These are phyloP conservation scores for Muscina levida DNA, from an alignment of 2,888 invertebrate genomes.

Conservation along the genomic window DNA sequence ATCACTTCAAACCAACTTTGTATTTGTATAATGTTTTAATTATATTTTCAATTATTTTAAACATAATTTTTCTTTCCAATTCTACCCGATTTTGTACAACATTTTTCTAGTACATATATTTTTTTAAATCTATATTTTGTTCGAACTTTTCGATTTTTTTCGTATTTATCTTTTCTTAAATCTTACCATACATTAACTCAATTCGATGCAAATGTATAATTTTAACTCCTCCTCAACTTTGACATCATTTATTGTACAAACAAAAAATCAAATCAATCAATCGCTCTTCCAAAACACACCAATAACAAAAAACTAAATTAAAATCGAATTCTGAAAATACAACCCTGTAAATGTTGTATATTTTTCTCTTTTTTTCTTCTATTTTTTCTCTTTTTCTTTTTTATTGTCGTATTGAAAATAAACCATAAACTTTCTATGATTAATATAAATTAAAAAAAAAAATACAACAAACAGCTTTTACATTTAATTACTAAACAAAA, in stretches of 20 bases:
- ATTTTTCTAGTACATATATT: slow-evolving; percentile 61
- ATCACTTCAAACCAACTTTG: slow-evolving; percentile 14
- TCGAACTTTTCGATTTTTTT: slow-evolving; percentile 33
- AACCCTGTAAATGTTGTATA: slow-evolving; percentile 68
- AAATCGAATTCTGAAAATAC: slow-evolving; percentile 59
- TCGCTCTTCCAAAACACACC: not conserved
- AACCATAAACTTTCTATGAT: slow-evolving; percentile 34
- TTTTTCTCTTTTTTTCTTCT: slow-evolving; percentile 68
- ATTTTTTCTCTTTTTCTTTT: slow-evolving; percentile 67
- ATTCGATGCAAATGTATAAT: slow-evolving; percentile 29
- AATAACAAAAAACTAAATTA: too few species aligned
- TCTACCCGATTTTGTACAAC: not conserved
- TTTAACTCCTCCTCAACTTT: slow-evolving; percentile 42
- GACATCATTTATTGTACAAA: slow-evolving; percentile 52
- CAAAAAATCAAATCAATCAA: slow-evolving; percentile 42
- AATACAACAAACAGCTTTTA: slow-evolving; percentile 72
- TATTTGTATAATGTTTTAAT: slow-evolving; percentile 23
- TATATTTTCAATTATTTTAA: slow-evolving; percentile 54
- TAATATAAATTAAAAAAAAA: slow-evolving; percentile 44
- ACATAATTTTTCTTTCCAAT: slow-evolving; percentile 12
- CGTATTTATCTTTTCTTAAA: slow-evolving; percentile 44
- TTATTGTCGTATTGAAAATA: slow-evolving; percentile 50
- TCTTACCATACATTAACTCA: slow-evolving; percentile 65
- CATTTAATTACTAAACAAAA: slow-evolving; percentile 75
- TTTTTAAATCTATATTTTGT: slow-evolving; percentile 23